Conservation (phyloP, 2,888 invertebrate genomes). For the Macrophya annulata region DNA sequence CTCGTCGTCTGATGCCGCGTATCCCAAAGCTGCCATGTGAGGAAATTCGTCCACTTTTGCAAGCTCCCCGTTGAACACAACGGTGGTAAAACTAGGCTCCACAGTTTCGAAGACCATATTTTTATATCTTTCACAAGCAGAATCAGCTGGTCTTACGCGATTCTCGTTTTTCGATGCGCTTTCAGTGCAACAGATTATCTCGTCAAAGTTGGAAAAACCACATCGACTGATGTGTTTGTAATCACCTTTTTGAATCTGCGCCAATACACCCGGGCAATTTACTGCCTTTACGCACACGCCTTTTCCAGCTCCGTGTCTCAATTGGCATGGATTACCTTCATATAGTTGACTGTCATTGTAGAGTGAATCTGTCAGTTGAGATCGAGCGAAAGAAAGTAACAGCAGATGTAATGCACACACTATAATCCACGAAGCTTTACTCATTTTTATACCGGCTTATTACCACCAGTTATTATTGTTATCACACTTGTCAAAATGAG, state of each 20-base stretch:
- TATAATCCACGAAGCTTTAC: background rate
- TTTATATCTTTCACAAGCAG: slow-evolving; percentile 13
- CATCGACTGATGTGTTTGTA: slow-evolving; percentile 73
- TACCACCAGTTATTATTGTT: background rate
- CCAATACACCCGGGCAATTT: background rate
- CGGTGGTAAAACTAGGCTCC: background rate
- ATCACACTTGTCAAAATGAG: background rate
- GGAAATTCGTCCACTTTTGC: slow-evolving; percentile 67
- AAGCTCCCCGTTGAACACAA: background rate
- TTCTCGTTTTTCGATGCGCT: background rate
- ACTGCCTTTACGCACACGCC: slow-evolving; percentile 14
- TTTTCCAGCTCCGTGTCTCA: slow-evolving; percentile 4
- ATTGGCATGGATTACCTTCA: slow-evolving; percentile 26
- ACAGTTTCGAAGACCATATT: background rate
- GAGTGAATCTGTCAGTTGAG: background rate
- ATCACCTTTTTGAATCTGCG: background rate
- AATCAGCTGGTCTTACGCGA: background rate
- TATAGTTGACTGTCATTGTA: background rate
- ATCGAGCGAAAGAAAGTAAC: background rate
- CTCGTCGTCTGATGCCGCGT: slow-evolving; percentile 56
- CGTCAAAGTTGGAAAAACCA: slow-evolving; percentile 78
- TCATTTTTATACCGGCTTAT: background rate
- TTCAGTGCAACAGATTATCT: slow-evolving; percentile 82
- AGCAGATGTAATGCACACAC: background rate
- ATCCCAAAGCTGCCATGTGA: slow-evolving; percentile 73